Evolutionary conservation across 1,140 invertebrate species (phyloP).

Genomic region (Diuraphis noxia): DNA sequence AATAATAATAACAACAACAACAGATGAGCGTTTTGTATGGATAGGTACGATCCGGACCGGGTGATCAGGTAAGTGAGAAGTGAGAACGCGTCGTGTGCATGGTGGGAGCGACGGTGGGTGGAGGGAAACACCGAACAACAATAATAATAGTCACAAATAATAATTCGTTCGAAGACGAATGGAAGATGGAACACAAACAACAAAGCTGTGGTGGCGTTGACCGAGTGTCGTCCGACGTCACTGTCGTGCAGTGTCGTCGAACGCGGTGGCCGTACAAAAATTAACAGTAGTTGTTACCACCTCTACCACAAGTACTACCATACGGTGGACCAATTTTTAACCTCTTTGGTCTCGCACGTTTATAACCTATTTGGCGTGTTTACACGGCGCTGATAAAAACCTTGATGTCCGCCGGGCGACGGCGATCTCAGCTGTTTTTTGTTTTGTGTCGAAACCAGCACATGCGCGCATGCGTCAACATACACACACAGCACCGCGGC

Average conservation of each 20-base stretch:
- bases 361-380: constrained; percentile 20
- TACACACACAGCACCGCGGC: neutral
- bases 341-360: neutral
- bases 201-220: neutral
- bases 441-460: constrained; percentile 21
- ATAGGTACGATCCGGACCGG: neutral
- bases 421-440: constrained; percentile 44
- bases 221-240: neutral
- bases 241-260: neutral
- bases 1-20: neutral
- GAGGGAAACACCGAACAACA: neutral
- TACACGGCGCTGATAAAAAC: neutral
- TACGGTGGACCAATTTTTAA: neutral
- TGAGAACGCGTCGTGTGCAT: too few relatives aligned
- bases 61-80: neutral
- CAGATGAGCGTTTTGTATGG: neutral
- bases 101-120: too few relatives aligned
- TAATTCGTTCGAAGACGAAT: neutral
- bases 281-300: neutral
- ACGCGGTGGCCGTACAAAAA: neutral
- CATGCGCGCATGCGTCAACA: neutral
- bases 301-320: neutral
- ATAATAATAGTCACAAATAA: neutral
- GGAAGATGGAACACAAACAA: neutral
- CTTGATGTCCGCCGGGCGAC: neutral